These are phyloP conservation scores for Indicator maculatus DNA, from an alignment of 2,113 vertebrate species.

Conservation along the genomic window DNA sequence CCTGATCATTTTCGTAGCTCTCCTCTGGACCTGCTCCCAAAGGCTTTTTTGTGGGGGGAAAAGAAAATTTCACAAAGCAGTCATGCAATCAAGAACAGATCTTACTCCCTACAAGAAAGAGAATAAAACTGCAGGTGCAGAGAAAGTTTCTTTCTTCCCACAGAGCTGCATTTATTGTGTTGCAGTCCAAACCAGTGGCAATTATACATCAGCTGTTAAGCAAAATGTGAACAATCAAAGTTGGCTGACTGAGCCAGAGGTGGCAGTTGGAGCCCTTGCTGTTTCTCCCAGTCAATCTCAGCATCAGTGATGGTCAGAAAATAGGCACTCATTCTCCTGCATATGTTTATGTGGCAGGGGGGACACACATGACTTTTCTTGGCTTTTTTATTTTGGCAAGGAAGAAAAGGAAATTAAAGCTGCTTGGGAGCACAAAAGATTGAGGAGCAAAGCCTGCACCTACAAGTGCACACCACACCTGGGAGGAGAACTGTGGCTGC, in stretches of 20 bases:
- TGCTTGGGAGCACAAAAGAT: background rate
- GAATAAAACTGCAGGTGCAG: conserved; percentile 16
- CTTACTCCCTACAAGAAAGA: background rate
- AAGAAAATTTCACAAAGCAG: background rate
- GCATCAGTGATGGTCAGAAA: conserved; percentile 27
- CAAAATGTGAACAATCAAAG: conserved; percentile 42
- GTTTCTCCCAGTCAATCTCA: conserved; percentile 40
- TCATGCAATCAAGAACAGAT: background rate
- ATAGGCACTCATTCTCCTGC: background rate
- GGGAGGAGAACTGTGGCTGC: background rate
- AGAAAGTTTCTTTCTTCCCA: background rate
- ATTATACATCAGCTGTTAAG: conserved; percentile 53
- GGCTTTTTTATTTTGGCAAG: background rate
- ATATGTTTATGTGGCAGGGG: background rate
- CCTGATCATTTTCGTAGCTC: too few relatives aligned
- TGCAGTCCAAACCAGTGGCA: conserved; percentile 26
- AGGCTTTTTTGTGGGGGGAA: background rate
- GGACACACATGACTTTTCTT: background rate
- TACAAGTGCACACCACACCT: background rate
- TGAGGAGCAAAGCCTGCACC: background rate
- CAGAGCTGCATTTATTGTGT: background rate
- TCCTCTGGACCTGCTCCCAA: background rate
- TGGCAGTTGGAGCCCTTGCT: conserved; percentile 47
- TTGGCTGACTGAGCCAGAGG: conserved; percentile 28
- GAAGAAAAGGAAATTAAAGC: background rate